Base-by-base conservation (phyloP, 2,797 vertebrate genomes). In the Aythya fuligula region DNA sequence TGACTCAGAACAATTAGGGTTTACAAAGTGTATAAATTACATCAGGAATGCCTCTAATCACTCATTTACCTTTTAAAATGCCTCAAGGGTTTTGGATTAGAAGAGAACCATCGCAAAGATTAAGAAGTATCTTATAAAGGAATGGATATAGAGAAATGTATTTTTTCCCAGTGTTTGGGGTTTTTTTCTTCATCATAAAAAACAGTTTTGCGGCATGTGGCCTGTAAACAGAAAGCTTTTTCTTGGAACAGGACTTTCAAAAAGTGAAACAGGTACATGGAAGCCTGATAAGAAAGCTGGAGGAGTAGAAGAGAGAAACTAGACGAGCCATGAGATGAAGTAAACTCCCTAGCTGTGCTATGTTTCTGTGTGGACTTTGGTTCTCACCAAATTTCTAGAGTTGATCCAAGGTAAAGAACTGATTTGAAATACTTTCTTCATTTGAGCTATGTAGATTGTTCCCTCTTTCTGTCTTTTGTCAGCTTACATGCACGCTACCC, bases 1-100 rank as follows among this genome's bases (percentile, higher is more conserved):
- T 94, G 77, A 74, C 90, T 95, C 88, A 67, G 64, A 92, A 87
- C 71, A 96, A 87, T 95, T 94, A 92, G 67, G 39, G 65, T 85
- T 96, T 94, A 93, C 95, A 85, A 93, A 97, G 82, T 17, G 1
- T 89, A 73, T 91, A 94, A 96, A 95, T 96, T 94, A 95, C 90
- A 93, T 56, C 64, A 93, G 87, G 85, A 97, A 95, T 96, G 88
- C 86, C 93, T 93, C 96, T 96, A 95, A 97, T 96, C 95, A 90
- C 87, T 94, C 87, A 94, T 93, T 97, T 95, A 81, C 91, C 67
- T 95, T 94, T 92, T 95, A 91, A 97, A 89, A 66, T 87, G 93
- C 96, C 96, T 94, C 92, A 86, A 94, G 96, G 66, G 61, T 72
- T 93, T 95, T 93, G 91, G 84, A 87, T 85, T 85, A 85, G 73